Evolutionary conservation across 2,797 vertebrate species (phyloP).

Genomic region (Anguilla obscura): DNA sequence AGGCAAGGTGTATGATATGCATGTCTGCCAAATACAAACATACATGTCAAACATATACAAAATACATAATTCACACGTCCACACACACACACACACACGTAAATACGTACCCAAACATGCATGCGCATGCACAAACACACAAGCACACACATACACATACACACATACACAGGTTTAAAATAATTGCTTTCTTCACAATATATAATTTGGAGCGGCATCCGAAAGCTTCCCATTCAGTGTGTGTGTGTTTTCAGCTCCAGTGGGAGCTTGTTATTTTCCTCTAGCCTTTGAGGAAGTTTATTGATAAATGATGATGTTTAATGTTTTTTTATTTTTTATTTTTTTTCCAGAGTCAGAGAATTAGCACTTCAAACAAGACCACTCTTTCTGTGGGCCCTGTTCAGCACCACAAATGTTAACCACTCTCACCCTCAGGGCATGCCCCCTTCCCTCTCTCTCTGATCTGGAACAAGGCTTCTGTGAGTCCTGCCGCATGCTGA

Average conservation of each 20-base stretch:
- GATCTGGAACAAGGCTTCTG: neutral
- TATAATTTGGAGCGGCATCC: neutral
- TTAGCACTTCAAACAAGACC: neutral
- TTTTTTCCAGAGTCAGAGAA: neutral
- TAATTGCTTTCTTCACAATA: neutral
- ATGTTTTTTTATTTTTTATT: neutral
- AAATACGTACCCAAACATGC: too few relatives aligned
- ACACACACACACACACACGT: too few relatives aligned
- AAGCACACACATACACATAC: neutral
- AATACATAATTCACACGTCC: too few relatives aligned
- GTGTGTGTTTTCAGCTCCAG: neutral
- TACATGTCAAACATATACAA: too few relatives aligned
- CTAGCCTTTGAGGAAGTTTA: neutral
- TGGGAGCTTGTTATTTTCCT: neutral
- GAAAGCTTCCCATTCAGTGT: neutral
- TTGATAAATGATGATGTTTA: constrained; percentile 4
- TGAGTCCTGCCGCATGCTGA: neutral
- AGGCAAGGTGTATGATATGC: too few relatives aligned
- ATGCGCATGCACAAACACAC: too few relatives aligned
- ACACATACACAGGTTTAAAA: neutral
- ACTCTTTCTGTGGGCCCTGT: neutral
- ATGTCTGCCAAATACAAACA: too few relatives aligned
- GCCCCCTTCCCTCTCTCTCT: neutral
- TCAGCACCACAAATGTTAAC: neutral
- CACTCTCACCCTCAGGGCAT: neutral